Conservation (phyloP, 2,797 vertebrate species). For the Catostomus latipinnis region DNA sequence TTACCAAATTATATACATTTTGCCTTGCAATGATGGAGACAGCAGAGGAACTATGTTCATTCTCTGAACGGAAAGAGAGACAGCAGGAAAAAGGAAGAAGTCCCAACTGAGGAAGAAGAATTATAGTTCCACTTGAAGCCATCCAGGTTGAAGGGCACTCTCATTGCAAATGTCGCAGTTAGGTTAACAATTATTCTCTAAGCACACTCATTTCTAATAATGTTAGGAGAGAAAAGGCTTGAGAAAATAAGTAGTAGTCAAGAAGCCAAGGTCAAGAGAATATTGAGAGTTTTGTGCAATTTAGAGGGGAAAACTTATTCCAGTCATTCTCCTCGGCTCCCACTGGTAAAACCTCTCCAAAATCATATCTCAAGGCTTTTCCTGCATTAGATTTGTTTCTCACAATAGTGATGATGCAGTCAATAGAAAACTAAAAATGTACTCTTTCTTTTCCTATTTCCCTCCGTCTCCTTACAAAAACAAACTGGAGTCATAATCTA, state of each 20-base stretch:
- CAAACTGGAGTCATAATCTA: slow-evolving; percentile 55
- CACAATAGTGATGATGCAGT: slow-evolving; percentile 46
- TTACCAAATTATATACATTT: slow-evolving; percentile 78
- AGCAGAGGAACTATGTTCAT: slow-evolving; percentile 7
- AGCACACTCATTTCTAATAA: slow-evolving; percentile 60
- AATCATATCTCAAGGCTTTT: slow-evolving; percentile 37
- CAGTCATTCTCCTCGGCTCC: background rate
- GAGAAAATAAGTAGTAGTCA: slow-evolving; percentile 35
- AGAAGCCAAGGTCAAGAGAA: slow-evolving; percentile 56
- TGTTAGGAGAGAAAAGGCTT: slow-evolving; percentile 47
- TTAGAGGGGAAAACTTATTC: slow-evolving; percentile 8
- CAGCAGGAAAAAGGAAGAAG: slow-evolving; percentile 12
- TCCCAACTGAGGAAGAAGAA: slow-evolving; percentile 29
- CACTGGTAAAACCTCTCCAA: slow-evolving; percentile 21
- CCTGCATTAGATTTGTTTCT: slow-evolving; percentile 4
- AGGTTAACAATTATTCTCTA: slow-evolving; percentile 58
- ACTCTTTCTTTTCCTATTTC: slow-evolving; percentile 38
- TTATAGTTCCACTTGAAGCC: slow-evolving; percentile 49
- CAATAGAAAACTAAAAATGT: slow-evolving; percentile 45
- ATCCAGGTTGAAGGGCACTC: slow-evolving; percentile 48
- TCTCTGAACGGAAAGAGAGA: background rate
- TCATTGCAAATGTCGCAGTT: slow-evolving; percentile 44
- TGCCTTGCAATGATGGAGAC: slow-evolving; percentile 54
- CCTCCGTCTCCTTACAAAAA: slow-evolving; percentile 55
- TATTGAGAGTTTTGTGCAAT: slow-evolving; percentile 50